These are phyloP conservation scores for Proterorhinus semilunaris DNA, from an alignment of 2,113 vertebrate species.

Conservation along the genomic window DNA sequence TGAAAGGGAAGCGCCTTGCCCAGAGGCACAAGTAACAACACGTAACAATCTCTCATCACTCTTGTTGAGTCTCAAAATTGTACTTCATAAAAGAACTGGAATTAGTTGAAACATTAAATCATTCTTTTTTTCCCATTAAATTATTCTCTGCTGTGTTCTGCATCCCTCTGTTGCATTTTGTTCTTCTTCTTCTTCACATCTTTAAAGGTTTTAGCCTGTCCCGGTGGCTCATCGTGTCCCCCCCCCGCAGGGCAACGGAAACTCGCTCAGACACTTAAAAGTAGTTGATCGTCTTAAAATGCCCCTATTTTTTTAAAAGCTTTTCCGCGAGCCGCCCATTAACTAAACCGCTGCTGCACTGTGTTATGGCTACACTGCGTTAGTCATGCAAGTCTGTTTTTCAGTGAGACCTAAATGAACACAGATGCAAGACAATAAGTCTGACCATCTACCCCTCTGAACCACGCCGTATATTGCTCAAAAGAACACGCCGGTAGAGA, in stretches of 20 bases:
- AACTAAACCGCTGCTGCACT: constrained; percentile 3
- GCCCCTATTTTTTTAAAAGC: constrained; percentile 34
- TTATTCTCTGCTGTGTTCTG: neutral
- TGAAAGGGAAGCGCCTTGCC: no score
- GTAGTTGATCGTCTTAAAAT: constrained; percentile 35
- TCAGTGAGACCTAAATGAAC: neutral
- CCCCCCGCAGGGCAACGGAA: constrained; percentile 52
- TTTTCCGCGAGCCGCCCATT: neutral
- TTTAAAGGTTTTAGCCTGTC: neutral
- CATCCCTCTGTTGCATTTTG: neutral
- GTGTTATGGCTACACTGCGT: neutral
- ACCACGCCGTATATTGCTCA: no score
- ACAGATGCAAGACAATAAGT: neutral
- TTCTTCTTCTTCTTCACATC: neutral
- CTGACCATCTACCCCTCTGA: no score
- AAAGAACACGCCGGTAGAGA: no score
- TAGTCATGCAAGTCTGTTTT: constrained; percentile 2
- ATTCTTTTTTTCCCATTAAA: neutral
- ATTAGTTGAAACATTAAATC: no score
- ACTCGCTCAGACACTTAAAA: constrained; percentile 14
- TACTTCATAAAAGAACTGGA: no score
- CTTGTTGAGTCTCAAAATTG: neutral
- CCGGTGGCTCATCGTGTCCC: constrained; percentile 15
- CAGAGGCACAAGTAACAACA: no score
- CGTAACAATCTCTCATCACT: neutral